These are phyloP conservation scores for Sanderia malayensis DNA, from an alignment of 30 jellyfish, hydroid and myxozoan genomes.

Conservation along the genomic window DNA sequence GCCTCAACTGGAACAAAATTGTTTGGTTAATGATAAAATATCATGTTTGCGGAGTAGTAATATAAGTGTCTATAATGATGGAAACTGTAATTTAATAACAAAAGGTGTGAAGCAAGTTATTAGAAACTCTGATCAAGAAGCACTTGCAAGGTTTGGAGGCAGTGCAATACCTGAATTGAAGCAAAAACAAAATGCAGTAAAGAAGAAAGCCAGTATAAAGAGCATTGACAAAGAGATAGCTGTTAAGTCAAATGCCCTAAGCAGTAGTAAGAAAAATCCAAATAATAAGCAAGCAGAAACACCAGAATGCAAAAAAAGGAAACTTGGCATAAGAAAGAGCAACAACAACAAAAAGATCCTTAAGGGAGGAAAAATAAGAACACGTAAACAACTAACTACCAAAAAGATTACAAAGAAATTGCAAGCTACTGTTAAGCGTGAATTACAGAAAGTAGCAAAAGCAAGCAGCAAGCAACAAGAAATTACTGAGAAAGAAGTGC, in stretches of 20 bases:
- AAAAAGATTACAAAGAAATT: too few relatives aligned
- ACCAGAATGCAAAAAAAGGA: conserved; percentile 35
- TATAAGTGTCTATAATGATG: background rate
- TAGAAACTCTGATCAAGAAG: background rate
- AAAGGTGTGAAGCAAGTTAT: too few relatives aligned
- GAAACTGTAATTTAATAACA: background rate
- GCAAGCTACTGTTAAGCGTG: too few relatives aligned
- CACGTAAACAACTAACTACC: conserved; percentile 32
- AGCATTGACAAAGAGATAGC: too few relatives aligned
- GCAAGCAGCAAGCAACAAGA: background rate
- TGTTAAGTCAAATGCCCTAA: too few relatives aligned
- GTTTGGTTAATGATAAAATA: too few relatives aligned
- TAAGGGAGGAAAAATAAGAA: conserved; percentile 5
- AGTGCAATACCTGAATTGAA: too few relatives aligned
- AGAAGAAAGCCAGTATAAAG: background rate
- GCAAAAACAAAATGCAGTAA: too few relatives aligned
- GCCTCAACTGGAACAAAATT: too few relatives aligned
- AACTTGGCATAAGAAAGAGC: conserved; percentile 9
- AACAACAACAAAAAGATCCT: background rate
- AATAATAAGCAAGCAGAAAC: conserved; percentile 62
- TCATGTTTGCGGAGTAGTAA: background rate
- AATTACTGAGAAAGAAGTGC: background rate
- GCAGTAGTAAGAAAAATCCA: conserved; percentile 29
- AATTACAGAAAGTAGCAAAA: too few relatives aligned
- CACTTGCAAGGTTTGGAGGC: background rate